Percentiles rank a stretch among this genome's conserved stretches.
phyloP scores from a whole-genome alignment of 2,113 vertebrate species.

The Archilochus colubris region DNA sequence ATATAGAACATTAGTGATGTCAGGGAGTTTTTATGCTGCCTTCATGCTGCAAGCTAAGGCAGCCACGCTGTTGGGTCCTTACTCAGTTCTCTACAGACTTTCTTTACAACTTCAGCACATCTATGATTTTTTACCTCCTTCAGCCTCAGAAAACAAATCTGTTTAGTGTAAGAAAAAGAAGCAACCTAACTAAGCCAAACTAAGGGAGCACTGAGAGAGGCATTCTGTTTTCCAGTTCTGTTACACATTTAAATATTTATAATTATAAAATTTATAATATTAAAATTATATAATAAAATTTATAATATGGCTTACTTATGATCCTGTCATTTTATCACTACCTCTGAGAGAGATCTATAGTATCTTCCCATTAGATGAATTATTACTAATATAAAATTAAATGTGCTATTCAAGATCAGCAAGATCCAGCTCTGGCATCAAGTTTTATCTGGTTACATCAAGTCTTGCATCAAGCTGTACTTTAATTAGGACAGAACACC shows the following conservation, averaged over 20 bases:
- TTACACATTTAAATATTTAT: conserved; percentile 10
- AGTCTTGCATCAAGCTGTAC: neutral
- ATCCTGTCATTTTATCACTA: neutral
- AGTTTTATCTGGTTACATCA: neutral
- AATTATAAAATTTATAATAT: no score
- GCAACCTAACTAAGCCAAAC: neutral
- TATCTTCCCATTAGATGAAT: neutral
- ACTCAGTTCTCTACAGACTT: neutral
- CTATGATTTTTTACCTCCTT: conserved; percentile 17
- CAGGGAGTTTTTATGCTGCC: neutral
- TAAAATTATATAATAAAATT: no score
- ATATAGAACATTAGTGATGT: neutral
- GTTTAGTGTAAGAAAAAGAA: neutral
- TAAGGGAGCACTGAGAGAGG: neutral
- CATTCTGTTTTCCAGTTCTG: neutral
- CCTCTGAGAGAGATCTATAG: neutral
- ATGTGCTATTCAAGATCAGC: neutral
- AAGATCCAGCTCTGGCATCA: neutral
- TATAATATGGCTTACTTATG: neutral
- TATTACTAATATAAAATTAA: neutral
- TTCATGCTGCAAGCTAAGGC: neutral
- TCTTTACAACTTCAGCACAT: conserved; percentile 7
- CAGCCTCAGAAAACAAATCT: conserved; percentile 9
- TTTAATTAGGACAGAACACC: neutral
- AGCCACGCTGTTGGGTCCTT: conserved; percentile 1